These are phyloP conservation scores for Myiotriccus ornatus DNA, from an alignment of 2,797 vertebrate genomes.

Conservation along the genomic window DNA sequence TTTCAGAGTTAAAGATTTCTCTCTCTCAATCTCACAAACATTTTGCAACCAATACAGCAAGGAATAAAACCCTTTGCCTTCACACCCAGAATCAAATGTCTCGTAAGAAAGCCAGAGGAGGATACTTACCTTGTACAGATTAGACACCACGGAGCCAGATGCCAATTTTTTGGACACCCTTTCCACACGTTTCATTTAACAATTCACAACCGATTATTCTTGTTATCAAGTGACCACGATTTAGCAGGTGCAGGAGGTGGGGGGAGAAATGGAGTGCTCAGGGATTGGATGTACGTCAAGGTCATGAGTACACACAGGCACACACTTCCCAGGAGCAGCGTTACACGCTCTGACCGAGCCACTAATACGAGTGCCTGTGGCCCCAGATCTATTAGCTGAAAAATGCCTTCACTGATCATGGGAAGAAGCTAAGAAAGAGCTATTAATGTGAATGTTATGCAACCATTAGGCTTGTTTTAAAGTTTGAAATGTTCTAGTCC, in stretches of 20 bases:
- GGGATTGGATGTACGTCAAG: background rate
- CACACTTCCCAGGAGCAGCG: background rate
- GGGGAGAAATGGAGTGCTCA: background rate
- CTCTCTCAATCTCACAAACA: background rate
- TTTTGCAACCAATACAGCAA: background rate
- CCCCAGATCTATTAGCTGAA: background rate
- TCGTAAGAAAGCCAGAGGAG: background rate
- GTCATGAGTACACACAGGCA: background rate
- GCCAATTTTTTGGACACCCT: background rate
- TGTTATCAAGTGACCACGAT: background rate
- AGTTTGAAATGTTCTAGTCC: background rate
- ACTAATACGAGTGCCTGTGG: background rate
- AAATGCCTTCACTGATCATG: background rate
- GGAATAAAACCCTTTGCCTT: background rate
- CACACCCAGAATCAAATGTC: background rate
- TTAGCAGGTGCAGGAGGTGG: conserved; percentile 18
- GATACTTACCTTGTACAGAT: background rate
- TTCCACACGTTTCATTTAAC: background rate
- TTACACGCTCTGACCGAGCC: background rate
- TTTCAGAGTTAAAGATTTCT: background rate
- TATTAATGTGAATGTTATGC: conserved; percentile 12
- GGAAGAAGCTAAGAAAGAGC: background rate
- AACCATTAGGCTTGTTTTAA: conserved; percentile 27
- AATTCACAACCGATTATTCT: background rate
- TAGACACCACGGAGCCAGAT: background rate